phyloP scores from a whole-genome alignment of 2,113 vertebrate genomes.

The Actinemys pallida region DNA sequence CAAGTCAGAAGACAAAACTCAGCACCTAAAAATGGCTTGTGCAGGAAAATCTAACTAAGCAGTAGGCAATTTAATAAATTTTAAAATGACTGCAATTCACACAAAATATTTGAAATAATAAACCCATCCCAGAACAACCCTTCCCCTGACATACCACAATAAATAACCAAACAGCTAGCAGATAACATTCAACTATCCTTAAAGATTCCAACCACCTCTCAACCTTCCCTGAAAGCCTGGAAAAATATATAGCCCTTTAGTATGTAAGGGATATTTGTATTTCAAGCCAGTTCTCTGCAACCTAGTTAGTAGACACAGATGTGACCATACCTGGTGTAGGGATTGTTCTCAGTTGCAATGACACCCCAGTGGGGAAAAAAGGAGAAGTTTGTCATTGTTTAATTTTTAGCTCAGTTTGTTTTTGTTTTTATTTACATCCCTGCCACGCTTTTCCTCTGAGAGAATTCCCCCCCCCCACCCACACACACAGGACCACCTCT shows the following conservation, averaged over 20 bases:
- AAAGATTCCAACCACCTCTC: background rate
- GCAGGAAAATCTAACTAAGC: constrained; percentile 13
- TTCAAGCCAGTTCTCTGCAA: background rate
- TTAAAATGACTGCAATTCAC: background rate
- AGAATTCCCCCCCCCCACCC: rapidly evolving
- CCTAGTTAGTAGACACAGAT: rapidly evolving
- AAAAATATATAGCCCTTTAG: background rate
- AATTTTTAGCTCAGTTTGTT: background rate
- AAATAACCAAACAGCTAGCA: constrained; percentile 31
- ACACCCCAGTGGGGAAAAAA: rapidly evolving
- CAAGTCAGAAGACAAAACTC: constrained; percentile 26
- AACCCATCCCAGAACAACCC: constrained; percentile 4
- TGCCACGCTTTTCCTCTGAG: background rate
- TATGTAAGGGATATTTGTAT: background rate
- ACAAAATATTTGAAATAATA: constrained; percentile 53
- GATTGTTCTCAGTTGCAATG: background rate
- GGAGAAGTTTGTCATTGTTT: background rate
- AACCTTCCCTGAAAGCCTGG: background rate
- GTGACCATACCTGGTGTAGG: background rate
- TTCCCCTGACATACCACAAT: background rate
- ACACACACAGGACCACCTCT: no score
- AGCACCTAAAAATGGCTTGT: constrained; percentile 11
- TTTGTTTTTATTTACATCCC: background rate
- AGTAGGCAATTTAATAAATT: constrained; percentile 9
- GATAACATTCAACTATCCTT: constrained; percentile 9